Base-by-base conservation (phyloP, 2,888 invertebrate species). In the Fragum sueziense region DNA sequence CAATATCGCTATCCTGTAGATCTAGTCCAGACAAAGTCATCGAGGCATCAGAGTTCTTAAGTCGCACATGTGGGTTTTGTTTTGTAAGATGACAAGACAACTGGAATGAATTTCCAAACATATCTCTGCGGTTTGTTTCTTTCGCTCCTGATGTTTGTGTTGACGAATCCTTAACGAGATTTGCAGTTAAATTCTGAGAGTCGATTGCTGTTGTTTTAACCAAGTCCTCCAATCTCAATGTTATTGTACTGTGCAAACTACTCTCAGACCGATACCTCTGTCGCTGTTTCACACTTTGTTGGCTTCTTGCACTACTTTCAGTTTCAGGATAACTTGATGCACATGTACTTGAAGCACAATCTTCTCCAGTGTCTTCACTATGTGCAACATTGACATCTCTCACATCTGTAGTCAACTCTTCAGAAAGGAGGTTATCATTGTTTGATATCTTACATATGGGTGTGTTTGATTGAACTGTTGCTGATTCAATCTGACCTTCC, bases 61-160 rank as follows among this genome's bases (percentile, higher is more conserved):
- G 31, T 31, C 51, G 1, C 1, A 72, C 27, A 11, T 41, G 20
- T 31, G 41, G 29, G 22, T 62, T 62, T n/a, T 51, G 9, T 22
- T 62, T 72, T 25, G 34, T 51, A 4, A 72, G 25, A 31, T 29
- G 20, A 22, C 51, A 29, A 7, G 47, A 41, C 17, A 29, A 29
- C 25, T 72, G 25, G 29, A 62, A 72, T 9, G 51, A 22, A 7
- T 33, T 72, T 1, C 72, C 72, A 62, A 72, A 72, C 14, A 62
- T 33, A 33, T 72, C 72, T 1, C 72, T 14, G 31, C 22, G 9
- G 34, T 72, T 72, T 2, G 29, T 65, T 22, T 62, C 51, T 25
- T 72, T 72, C n/a, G 17, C n/a, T 29, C 14, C 11, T n/a, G 33
- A 29, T 17, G 72, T 72, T 52, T 72, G 72, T 20, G 72, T 72